phyloP scores from a whole-genome alignment of 2,797 vertebrate genomes.

The Leptodactylus fallax region DNA sequence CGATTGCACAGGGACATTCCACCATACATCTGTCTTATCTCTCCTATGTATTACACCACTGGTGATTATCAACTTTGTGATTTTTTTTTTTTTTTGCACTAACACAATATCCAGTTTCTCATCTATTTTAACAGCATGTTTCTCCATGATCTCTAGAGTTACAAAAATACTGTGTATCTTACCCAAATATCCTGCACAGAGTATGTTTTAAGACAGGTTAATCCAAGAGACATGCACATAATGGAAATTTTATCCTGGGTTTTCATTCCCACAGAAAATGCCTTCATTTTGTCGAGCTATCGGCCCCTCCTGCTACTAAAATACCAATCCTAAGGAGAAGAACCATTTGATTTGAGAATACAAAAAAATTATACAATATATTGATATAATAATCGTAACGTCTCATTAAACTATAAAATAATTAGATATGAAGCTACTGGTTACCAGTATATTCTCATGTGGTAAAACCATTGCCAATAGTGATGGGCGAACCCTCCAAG shows the following conservation, averaged over 20 bases:
- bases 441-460: too few relatives aligned
- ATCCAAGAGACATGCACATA: conserved; percentile 9
- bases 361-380: neutral
- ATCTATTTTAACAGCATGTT: conserved; percentile 26
- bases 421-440: too few relatives aligned
- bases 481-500: too few relatives aligned
- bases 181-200: neutral
- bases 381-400: neutral
- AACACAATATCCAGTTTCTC: conserved; percentile 29
- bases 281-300: neutral
- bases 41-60: conserved; percentile 3
- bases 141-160: conserved; percentile 17
- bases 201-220: conserved; percentile 12
- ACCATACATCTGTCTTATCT: conserved; percentile 41
- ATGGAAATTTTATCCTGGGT: neutral
- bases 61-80: neutral
- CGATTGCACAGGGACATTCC: conserved; percentile 3
- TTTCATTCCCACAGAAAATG: conserved; percentile 17
- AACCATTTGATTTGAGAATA: neutral
- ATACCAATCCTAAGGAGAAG: neutral
- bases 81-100: neutral
- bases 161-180: conserved; percentile 26
- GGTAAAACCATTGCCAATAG: too few relatives aligned
- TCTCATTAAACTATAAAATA: too few relatives aligned
- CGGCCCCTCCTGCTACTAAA: neutral